These are phyloP conservation scores for Oxytorus armatus DNA, from an alignment of 2,888 invertebrate genomes.

Conservation along the genomic window DNA sequence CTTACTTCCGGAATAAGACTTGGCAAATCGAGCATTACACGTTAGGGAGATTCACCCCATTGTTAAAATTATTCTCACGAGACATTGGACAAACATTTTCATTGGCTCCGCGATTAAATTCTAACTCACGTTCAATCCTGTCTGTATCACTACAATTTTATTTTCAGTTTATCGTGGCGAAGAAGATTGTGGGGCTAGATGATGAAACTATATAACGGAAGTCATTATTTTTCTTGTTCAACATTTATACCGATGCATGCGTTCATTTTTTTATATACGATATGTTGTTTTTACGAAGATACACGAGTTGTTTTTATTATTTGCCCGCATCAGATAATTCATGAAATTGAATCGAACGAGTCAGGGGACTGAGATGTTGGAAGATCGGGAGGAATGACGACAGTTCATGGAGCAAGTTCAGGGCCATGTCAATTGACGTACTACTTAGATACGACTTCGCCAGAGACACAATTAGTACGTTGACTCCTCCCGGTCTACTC, in stretches of 20 bases:
- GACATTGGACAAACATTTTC: conserved; percentile 22
- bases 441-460: conserved; percentile 66
- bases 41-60: not conserved
- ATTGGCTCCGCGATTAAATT: conserved; percentile 12
- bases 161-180: conserved; percentile 21
- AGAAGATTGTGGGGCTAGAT: not conserved
- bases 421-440: conserved; percentile 70
- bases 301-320: conserved; percentile 52
- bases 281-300: conserved; percentile 33
- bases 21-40: not conserved
- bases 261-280: not conserved
- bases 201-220: conserved; percentile 24
- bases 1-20: conserved; percentile 52
- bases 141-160: not conserved
- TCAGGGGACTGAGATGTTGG: conserved; percentile 32
- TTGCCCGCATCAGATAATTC: conserved; percentile 45
- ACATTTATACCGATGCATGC: not conserved
- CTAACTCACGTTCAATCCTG: conserved; percentile 10
- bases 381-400: conserved; percentile 48
- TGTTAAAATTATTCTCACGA: conserved; percentile 44
- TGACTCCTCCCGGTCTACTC: conserved; percentile 23
- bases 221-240: conserved; percentile 22
- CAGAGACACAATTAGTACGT: conserved; percentile 32
- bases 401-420: conserved; percentile 70
- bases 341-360: conserved; percentile 35